A percentile compares a stretch with the other conserved stretches of the same genome.
These are phyloP conservation scores for Macrobrachium rosenbergii DNA, from an alignment of 1,140 invertebrate species.

Conservation along the genomic window DNA sequence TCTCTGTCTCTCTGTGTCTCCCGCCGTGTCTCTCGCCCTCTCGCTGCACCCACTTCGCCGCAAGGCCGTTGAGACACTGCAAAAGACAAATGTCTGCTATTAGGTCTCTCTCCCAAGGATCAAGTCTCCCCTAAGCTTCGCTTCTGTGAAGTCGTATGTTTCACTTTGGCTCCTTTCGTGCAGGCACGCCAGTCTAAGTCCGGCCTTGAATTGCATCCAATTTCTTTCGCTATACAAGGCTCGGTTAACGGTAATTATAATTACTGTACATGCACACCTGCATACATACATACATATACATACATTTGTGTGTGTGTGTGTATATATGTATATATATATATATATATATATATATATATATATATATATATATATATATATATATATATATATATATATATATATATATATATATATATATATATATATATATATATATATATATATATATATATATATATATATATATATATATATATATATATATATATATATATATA, in stretches of 20 bases:
- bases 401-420: not conserved
- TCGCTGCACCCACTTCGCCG: too few species aligned
- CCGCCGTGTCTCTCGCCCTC: not conserved
- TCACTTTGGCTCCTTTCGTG: too few species aligned
- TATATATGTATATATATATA: not conserved
- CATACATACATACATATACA: not conserved
- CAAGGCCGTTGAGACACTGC: too few species aligned
- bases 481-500: not conserved
- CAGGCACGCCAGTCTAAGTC: too few species aligned
- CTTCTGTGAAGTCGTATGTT: too few species aligned
- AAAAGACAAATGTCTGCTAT: too few species aligned
- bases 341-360: conserved; percentile 22
- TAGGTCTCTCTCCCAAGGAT: too few species aligned
- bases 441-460: conserved; percentile 4
- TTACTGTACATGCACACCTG: not conserved
- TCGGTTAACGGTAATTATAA: not conserved
- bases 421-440: conserved; percentile 2
- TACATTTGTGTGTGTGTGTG: not conserved
- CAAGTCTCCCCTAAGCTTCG: too few species aligned
- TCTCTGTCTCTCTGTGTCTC: not conserved
- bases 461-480: conserved; percentile 9
- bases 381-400: not conserved
- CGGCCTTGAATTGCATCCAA: too few species aligned
- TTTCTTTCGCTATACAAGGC: not conserved
- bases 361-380: conserved; percentile 27